phyloP scores from a whole-genome alignment of 92 coral and sea anemone species.

The Pocillopora meandrina region DNA sequence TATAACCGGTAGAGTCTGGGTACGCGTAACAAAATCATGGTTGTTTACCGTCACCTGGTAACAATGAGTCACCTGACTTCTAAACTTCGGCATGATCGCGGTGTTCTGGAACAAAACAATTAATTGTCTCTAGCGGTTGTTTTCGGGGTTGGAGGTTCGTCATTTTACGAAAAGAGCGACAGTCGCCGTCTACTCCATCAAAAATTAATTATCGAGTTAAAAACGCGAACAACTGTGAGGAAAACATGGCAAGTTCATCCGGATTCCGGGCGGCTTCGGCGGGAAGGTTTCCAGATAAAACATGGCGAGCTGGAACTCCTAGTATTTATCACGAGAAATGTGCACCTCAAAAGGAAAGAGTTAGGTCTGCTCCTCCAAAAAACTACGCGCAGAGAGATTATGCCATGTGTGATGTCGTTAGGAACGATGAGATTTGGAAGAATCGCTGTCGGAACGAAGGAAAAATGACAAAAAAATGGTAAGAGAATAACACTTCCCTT shows the following conservation, averaged over 20 bases:
- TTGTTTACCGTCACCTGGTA: constrained; percentile 37
- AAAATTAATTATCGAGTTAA: not conserved
- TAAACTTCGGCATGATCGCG: not conserved
- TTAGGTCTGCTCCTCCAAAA: constrained; percentile 79
- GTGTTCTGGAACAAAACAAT: constrained; percentile 29
- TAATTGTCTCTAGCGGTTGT: not conserved
- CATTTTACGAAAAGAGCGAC: constrained; percentile 27
- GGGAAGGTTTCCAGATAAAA: constrained; percentile 79
- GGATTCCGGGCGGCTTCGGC: constrained; percentile 82
- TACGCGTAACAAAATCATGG: not conserved
- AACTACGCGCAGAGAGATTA: constrained; percentile 84
- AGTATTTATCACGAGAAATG: constrained; percentile 95
- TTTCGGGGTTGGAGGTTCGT: constrained; percentile 12
- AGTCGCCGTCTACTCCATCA: not conserved
- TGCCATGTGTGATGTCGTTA: constrained; percentile 76
- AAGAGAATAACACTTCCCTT: constrained; percentile 5
- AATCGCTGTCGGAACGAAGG: constrained; percentile 84
- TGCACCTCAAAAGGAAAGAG: constrained; percentile 76
- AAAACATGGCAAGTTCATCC: constrained; percentile 6
- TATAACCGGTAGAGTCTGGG: not conserved
- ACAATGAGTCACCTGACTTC: constrained; percentile 35
- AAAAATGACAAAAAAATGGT: constrained; percentile 82
- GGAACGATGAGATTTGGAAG: constrained; percentile 94
- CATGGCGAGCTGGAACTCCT: constrained; percentile 56
- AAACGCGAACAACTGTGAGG: not conserved